Conservation (phyloP, 2,888 invertebrate genomes). For the Gasteruption jaculator region DNA sequence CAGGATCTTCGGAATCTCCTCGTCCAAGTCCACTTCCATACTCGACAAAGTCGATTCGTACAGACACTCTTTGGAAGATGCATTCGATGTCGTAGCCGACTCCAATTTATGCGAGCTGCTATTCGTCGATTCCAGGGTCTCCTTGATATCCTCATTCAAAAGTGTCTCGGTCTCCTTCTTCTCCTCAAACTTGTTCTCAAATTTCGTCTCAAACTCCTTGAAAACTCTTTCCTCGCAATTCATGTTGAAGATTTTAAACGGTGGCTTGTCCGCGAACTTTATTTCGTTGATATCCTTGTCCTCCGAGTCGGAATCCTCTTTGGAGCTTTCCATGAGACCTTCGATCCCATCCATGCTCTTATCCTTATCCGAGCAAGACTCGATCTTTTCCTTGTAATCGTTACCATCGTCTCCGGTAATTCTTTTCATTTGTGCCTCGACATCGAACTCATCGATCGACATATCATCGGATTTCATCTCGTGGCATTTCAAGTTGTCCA, state of each 20-base stretch:
- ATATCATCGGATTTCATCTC: constrained; percentile 35
- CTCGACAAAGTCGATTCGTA: constrained; percentile 37
- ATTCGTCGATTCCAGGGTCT: constrained; percentile 3
- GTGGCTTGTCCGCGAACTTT: constrained; percentile 24
- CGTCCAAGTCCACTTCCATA: constrained; percentile 32
- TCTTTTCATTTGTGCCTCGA: constrained; percentile 49
- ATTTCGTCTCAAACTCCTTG: constrained; percentile 31
- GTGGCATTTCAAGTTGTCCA: constrained; percentile 18
- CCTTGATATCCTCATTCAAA: constrained; percentile 4
- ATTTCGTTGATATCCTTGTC: constrained; percentile 33
- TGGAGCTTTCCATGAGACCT: constrained; percentile 47
- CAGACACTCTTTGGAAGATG: constrained; percentile 37
- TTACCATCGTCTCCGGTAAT: constrained; percentile 48
- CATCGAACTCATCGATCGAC: constrained; percentile 48
- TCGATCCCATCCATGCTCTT: constrained; percentile 47
- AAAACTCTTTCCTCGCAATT: constrained; percentile 31
- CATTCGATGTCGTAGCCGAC: constrained; percentile 17
- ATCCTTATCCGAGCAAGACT: constrained; percentile 38
- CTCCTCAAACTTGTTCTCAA: constrained; percentile 16
- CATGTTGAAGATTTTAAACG: constrained; percentile 25
- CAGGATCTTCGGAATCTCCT: constrained; percentile 36
- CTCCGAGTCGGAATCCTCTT: constrained; percentile 45
- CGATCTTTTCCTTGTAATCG: constrained; percentile 45
- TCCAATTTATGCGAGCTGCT: constrained; percentile 22
- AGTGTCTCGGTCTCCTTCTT: constrained; percentile 14